Base-by-base conservation (phyloP, 1,140 invertebrate species). In the Meteorus sp. region DNA sequence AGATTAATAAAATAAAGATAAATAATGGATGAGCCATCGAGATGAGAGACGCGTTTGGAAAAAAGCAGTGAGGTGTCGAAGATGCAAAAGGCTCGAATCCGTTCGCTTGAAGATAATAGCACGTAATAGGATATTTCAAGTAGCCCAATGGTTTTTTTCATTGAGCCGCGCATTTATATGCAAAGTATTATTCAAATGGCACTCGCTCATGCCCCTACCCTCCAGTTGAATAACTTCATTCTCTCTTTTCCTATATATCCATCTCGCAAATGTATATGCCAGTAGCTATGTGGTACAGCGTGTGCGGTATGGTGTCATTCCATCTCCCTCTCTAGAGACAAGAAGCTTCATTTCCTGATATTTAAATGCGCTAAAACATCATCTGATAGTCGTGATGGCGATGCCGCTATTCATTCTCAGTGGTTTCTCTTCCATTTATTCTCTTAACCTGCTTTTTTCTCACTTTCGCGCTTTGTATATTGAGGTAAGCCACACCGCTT, bases 151-250 rank as follows among this genome's bases (percentile, higher is more conserved):
- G 67, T 74, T 75, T 76, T 71, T 76, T 75, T 77, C 74, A 77
- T 77, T 71, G 68, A 55, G 27, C 59, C 39, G 57, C 59, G 66
- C 71, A 75, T 77, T 77, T 77, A 73, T 76, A 77, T 77, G 73
- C 74, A 74, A 76, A 77, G 75, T 75, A 77, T 76, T 76, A 76
- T 77, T 77, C 73, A 77, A 77, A 77, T 75, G 56, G 59, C 66
- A 62, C 60, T 63, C 61, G n/a, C n/a, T 47, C 55, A 47, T 44
- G 50, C 61, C 7, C 15, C 20, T 33, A 13, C 39, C 48, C 3
- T 13, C 8, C 8, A 39, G 8, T 39, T 39, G 35, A n/a, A n/a
- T 13, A 11, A 13, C 39, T 45, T 41, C 20, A 20, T 7, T 51
- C 23, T 27, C 19, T 59, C 35, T 51, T 50, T 56, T 35, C 54